Conservation (phyloP, 2,113 vertebrate species). For the Microcebus murinus region DNA sequence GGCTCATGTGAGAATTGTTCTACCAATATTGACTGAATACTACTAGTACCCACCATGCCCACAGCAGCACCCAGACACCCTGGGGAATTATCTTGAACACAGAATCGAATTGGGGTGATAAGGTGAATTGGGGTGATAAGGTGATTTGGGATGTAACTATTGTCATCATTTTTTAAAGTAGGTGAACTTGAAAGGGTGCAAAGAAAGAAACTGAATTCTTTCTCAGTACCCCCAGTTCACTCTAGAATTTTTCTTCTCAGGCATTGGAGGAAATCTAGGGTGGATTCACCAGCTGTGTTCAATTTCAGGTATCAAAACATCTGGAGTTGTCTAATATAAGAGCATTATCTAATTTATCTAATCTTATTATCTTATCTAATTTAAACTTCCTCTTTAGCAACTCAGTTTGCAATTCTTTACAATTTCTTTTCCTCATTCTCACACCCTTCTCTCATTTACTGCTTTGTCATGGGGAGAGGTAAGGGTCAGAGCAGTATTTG, state of each 20-base stretch:
- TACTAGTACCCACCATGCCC: accelerated
- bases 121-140: neutral
- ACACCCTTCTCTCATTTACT: neutral
- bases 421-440: neutral
- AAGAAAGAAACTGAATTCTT: neutral
- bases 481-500: neutral
- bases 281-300: neutral
- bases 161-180: neutral
- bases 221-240: neutral
- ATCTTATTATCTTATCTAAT: neutral
- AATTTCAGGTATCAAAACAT: neutral
- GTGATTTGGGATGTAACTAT: neutral
- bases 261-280: neutral
- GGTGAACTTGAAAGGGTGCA: neutral
- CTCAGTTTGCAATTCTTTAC: neutral
- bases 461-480: neutral
- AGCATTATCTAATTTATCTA: neutral
- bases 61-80: neutral
- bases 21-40: accelerated
- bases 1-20: neutral
- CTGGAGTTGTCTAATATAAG: neutral
- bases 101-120: neutral
- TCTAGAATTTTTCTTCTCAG: neutral
- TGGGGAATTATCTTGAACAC: neutral
- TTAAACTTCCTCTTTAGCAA: neutral